Percentiles rank a stretch among this genome's conserved stretches.
Evolutionary conservation across 2,888 invertebrate genomes (phyloP).

Genomic region (Hermaeophaga mercurialis): DNA sequence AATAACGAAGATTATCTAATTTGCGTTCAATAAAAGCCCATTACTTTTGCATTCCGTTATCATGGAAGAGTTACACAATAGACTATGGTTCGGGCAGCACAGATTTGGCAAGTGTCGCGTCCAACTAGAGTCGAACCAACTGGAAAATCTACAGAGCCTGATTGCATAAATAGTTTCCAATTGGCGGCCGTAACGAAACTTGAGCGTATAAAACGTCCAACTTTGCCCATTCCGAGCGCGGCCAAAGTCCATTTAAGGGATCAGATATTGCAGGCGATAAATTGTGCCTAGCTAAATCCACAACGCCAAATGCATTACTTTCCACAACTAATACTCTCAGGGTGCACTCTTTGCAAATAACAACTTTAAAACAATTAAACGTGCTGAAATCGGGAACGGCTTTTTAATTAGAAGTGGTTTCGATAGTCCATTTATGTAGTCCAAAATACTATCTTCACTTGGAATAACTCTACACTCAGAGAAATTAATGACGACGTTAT

Average conservation of each 20-base stretch:
- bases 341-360: constrained; percentile 26
- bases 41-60: constrained; percentile 1
- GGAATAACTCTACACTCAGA: too few species aligned
- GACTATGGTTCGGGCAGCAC: constrained; percentile 9
- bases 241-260: constrained; percentile 44
- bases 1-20: neutral
- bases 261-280: constrained; percentile 44
- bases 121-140: constrained; percentile 37
- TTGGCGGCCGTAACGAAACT: constrained; percentile 46
- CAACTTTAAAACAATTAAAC: constrained; percentile 19
- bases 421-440: too few species aligned
- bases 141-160: constrained; percentile 46
- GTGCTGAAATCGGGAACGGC: neutral
- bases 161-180: constrained; percentile 50
- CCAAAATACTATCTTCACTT: too few species aligned
- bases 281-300: constrained; percentile 36
- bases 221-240: constrained; percentile 44
- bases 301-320: constrained; percentile 41
- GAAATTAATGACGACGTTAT: too few species aligned
- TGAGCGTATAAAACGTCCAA: constrained; percentile 45
- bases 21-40: neutral
- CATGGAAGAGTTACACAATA: constrained; percentile 11
- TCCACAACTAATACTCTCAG: constrained; percentile 36
- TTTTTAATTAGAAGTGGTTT: constrained; percentile 10
- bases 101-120: constrained; percentile 36